Percentiles rank a stretch among this genome's conserved stretches.
These are phyloP conservation scores for Anodontia alba DNA, from an alignment of 2,888 invertebrate genomes.

Conservation along the genomic window DNA sequence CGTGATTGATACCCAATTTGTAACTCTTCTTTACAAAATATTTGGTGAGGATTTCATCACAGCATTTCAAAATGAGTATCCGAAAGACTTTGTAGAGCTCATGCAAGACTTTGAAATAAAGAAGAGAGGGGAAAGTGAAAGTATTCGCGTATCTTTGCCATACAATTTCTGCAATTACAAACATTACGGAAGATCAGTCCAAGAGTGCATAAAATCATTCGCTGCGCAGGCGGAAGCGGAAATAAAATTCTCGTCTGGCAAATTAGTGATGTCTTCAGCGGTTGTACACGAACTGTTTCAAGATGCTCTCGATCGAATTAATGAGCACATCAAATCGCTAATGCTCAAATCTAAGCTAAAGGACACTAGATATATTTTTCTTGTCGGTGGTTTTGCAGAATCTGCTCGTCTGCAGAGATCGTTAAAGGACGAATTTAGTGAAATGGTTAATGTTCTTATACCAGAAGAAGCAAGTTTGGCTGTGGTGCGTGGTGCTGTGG, in stretches of 20 bases:
- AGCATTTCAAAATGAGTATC: constrained; percentile 73
- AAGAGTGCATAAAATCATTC: constrained; percentile 77
- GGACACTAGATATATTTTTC: constrained; percentile 75
- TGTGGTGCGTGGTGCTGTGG: constrained; percentile 81
- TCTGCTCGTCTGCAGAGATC: constrained; percentile 75
- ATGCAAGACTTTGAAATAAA: constrained; percentile 80
- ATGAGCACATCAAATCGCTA: constrained; percentile 72
- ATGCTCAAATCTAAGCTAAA: constrained; percentile 75
- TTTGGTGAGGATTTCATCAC: constrained; percentile 77
- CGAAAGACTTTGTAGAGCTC: constrained; percentile 78
- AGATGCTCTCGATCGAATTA: constrained; percentile 76
- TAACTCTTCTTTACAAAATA: constrained; percentile 73
- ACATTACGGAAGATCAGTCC: constrained; percentile 74
- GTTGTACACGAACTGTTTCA: constrained; percentile 74
- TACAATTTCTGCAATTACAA: constrained; percentile 81
- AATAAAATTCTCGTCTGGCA: constrained; percentile 80
- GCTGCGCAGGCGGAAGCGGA: constrained; percentile 66
- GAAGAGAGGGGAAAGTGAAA: constrained; percentile 79
- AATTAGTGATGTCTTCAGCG: constrained; percentile 74
- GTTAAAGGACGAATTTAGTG: constrained; percentile 74
- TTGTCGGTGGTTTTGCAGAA: constrained; percentile 81
- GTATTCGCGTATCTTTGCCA: constrained; percentile 77
- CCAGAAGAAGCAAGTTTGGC: constrained; percentile 80
- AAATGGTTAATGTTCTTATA: constrained; percentile 75
- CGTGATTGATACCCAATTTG: constrained; percentile 77